Conservation (phyloP, 2,888 invertebrate species). For the Rhyacophila evoluta region DNA sequence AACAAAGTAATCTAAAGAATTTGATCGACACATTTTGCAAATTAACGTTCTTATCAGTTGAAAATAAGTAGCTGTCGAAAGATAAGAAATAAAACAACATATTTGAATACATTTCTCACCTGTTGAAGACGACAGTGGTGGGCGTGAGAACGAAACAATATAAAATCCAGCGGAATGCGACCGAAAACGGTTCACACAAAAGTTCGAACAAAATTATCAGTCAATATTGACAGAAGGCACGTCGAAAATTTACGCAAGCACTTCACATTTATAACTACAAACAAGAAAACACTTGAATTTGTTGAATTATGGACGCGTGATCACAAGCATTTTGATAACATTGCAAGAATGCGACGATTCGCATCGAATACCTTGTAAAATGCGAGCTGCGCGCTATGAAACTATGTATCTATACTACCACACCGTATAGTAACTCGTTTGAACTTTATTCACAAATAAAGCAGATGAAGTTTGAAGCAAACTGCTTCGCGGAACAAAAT, state of each 20-base stretch:
- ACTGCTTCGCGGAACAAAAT: slow-evolving; percentile 21
- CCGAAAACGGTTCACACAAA: neutral
- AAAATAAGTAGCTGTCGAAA: neutral
- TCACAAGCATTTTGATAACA: neutral
- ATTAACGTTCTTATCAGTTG: too few relatives aligned
- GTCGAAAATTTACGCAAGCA: neutral
- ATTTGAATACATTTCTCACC: neutral
- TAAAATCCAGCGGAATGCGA: neutral
- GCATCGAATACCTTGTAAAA: neutral
- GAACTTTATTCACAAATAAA: slow-evolving; percentile 13
- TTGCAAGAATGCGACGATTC: neutral
- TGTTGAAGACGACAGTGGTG: neutral
- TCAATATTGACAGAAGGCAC: slow-evolving; percentile 11
- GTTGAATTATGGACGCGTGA: neutral
- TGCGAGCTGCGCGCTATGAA: neutral
- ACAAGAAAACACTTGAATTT: neutral
- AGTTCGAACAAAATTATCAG: neutral
- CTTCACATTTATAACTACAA: slow-evolving; percentile 8
- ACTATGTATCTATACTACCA: neutral
- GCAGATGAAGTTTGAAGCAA: neutral
- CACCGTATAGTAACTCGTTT: neutral
- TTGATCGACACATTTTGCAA: too few relatives aligned
- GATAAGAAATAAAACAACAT: neutral
- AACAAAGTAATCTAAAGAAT: too few relatives aligned
- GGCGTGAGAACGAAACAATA: neutral